Evolutionary conservation across 2,888 invertebrate genomes (phyloP).

Genomic region (Drosophila melanosoma): DNA sequence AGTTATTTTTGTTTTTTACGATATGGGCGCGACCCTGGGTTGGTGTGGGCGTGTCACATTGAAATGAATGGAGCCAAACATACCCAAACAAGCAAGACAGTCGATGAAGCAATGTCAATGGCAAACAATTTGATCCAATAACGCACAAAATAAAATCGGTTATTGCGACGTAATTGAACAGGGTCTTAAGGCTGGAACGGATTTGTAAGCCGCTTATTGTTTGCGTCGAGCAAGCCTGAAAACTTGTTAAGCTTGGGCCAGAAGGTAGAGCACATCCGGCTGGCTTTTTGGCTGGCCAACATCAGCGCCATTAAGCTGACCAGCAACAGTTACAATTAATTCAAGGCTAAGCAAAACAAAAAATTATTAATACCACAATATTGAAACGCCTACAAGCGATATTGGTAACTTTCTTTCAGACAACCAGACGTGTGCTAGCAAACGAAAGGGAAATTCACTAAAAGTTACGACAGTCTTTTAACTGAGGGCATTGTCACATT

Average conservation of each 20-base stretch:
- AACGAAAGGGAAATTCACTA: slow-evolving; percentile 70
- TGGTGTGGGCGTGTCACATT: slow-evolving; percentile 55
- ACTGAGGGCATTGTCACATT: slow-evolving; percentile 76
- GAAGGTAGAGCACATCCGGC: slow-evolving; percentile 58
- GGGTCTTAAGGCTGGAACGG: slow-evolving; percentile 25
- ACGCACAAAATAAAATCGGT: slow-evolving; percentile 23
- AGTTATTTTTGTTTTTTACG: slow-evolving; percentile 36
- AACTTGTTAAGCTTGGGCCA: slow-evolving; percentile 16
- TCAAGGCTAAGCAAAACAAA: slow-evolving; percentile 35
- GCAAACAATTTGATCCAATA: slow-evolving; percentile 47
- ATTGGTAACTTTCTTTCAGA: slow-evolving; percentile 57
- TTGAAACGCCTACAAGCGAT: slow-evolving; percentile 35
- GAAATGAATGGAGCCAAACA: slow-evolving; percentile 47
- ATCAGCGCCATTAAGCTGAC: slow-evolving; percentile 46
- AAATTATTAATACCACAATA: slow-evolving; percentile 19
- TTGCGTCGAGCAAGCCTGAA: slow-evolving; percentile 25
- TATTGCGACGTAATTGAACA: slow-evolving; percentile 32
- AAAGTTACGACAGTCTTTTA: slow-evolving; percentile 27
- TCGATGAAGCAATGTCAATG: slow-evolving; percentile 77
- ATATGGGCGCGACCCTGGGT: slow-evolving; percentile 20
- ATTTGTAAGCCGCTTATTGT: slow-evolving; percentile 49
- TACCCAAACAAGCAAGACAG: slow-evolving; percentile 57
- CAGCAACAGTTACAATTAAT: slow-evolving; percentile 30
- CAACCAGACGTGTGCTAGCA: slow-evolving; percentile 42
- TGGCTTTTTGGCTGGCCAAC: slow-evolving; percentile 47